These are phyloP conservation scores for Heliconius melpomene DNA, from an alignment of 1,140 invertebrate genomes.

Conservation along the genomic window DNA sequence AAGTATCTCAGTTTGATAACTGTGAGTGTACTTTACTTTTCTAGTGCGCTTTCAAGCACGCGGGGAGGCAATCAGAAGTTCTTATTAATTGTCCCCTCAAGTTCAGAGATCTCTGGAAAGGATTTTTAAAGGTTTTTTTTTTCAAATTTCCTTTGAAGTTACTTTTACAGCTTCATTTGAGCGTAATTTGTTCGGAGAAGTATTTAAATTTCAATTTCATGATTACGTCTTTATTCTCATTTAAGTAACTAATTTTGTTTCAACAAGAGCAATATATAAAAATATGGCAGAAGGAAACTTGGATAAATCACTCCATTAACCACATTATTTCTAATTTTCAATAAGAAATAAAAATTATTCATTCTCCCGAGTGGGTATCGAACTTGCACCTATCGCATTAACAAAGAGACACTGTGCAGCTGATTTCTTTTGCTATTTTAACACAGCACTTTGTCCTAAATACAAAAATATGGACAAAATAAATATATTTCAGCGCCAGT, in stretches of 20 bases:
- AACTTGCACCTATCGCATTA: no score
- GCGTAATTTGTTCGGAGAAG: not conserved
- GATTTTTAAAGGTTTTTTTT: conserved; percentile 18
- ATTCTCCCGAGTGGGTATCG: no score
- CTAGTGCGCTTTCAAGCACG: conserved; percentile 16
- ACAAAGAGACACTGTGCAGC: no score
- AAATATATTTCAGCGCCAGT: no score
- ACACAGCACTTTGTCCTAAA: no score
- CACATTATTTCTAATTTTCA: no score
- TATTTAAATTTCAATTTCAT: not conserved
- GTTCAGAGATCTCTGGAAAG: conserved; percentile 14
- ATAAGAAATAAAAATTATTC: no score
- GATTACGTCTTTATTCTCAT: not conserved
- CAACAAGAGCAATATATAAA: no score
- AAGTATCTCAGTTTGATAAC: conserved; percentile 7
- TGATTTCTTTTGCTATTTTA: no score
- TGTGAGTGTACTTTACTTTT: conserved; percentile 20
- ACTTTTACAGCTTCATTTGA: conserved; percentile 19
- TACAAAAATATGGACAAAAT: no score
- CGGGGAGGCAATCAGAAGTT: conserved; percentile 20
- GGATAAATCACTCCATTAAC: no score
- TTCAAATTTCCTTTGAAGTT: conserved; percentile 18
- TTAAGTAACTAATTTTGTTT: not conserved
- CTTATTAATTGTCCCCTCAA: conserved; percentile 19
- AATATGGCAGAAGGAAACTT: no score